Evolutionary conservation across 2,797 vertebrate genomes (phyloP).

Genomic region (Hirundo rustica): DNA sequence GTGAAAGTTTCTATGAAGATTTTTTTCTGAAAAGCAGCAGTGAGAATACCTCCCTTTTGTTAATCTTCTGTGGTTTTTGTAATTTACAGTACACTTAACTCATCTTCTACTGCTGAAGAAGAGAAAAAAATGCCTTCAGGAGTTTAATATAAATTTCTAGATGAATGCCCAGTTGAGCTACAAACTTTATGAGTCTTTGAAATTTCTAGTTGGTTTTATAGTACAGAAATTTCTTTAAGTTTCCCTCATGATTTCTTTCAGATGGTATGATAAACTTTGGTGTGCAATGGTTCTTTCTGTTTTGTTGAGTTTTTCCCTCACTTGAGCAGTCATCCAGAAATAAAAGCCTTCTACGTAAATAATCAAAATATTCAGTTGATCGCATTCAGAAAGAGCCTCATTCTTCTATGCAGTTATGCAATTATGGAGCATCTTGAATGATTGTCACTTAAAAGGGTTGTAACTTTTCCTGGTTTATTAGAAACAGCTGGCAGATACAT

Average conservation of each 20-base stretch:
- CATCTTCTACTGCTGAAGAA: constrained; percentile 1
- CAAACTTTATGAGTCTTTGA: constrained; percentile 10
- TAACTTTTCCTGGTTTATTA: constrained; percentile 58
- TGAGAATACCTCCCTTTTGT: not conserved
- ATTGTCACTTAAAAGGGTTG: constrained; percentile 60
- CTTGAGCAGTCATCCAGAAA: constrained; percentile 3
- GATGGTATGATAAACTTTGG: not conserved
- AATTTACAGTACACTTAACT: not conserved
- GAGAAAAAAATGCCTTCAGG: constrained; percentile 6
- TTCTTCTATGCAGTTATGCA: constrained; percentile 22
- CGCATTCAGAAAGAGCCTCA: not conserved
- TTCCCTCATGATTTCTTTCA: not conserved
- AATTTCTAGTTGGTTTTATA: constrained; percentile 25
- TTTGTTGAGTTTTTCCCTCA: not conserved
- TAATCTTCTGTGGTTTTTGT: not conserved
- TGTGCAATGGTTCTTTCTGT: not conserved
- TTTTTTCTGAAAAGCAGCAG: not conserved
- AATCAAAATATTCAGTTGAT: constrained; percentile 36
- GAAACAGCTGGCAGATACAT: constrained; percentile 62
- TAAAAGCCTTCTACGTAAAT: constrained; percentile 8
- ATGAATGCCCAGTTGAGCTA: not conserved
- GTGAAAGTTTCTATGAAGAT: not conserved
- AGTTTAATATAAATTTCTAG: constrained; percentile 7
- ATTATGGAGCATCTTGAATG: constrained; percentile 37
- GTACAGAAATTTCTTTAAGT: constrained; percentile 17